Conservation (phyloP, 2,888 invertebrate species). For the Eupithecia tripunctaria region DNA sequence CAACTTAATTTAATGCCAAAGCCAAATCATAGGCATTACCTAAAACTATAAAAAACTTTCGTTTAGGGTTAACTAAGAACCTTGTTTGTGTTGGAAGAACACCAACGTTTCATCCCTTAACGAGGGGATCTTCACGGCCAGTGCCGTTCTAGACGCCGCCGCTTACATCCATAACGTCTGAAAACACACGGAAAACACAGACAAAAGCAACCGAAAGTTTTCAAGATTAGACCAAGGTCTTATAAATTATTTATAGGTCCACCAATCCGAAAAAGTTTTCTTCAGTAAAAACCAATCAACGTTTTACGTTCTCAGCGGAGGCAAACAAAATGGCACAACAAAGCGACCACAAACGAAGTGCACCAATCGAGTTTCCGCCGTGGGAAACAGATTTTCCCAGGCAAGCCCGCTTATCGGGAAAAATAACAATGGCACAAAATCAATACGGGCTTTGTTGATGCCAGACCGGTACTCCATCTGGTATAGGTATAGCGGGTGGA, state of each 20-base stretch:
- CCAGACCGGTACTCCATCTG: slow-evolving; percentile 8
- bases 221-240: background rate
- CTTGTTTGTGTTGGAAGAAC: no score
- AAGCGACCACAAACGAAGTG: slow-evolving; percentile 16
- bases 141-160: no score
- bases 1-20: background rate
- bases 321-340: slow-evolving; percentile 12
- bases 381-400: slow-evolving; percentile 40
- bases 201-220: background rate
- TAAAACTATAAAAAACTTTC: background rate
- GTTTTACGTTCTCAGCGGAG: background rate
- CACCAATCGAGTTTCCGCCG: slow-evolving; percentile 26
- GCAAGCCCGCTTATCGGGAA: slow-evolving; percentile 31
- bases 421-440: slow-evolving; percentile 33
- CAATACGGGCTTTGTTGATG: slow-evolving; percentile 29
- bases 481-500: slow-evolving; percentile 17
- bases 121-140: no score
- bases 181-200: no score
- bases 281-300: slow-evolving; percentile 9
- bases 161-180: no score
- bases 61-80: no score
- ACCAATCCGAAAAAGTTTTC: no score
- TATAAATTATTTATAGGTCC: no score
- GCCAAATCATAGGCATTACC: no score
- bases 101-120: no score